phyloP scores from a whole-genome alignment of 1,140 invertebrate species.

The Rhynchophorus ferrugineus region DNA sequence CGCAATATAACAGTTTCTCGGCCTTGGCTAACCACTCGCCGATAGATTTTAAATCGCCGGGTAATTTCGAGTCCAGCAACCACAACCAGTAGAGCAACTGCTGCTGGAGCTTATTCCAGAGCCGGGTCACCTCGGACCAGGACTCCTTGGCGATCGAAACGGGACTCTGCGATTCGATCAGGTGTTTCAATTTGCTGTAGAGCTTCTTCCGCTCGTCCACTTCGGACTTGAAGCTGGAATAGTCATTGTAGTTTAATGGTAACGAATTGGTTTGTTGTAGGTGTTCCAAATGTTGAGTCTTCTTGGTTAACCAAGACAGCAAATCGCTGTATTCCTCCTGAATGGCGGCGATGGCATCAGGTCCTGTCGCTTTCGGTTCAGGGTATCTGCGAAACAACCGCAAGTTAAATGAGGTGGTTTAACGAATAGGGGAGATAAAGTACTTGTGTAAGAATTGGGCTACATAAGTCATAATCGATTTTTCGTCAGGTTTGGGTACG shows the following conservation, averaged over 20 bases:
- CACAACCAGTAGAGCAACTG: conserved; percentile 78
- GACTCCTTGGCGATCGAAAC: conserved; percentile 71
- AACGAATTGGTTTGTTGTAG: conserved; percentile 57
- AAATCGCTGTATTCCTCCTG: conserved; percentile 75
- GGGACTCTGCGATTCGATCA: conserved; percentile 69
- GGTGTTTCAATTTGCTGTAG: conserved; percentile 64
- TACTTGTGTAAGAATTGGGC: conserved; percentile 92
- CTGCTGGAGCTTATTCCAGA: conserved; percentile 70
- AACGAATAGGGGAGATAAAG: neutral
- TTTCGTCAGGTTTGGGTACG: conserved; percentile 93
- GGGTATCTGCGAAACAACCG: conserved; percentile 53
- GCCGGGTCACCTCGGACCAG: conserved; percentile 65
- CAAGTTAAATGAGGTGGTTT: neutral
- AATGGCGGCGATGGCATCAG: conserved; percentile 63
- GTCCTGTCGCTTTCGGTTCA: conserved; percentile 62
- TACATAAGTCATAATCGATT: conserved; percentile 99
- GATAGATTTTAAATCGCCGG: conserved; percentile 73
- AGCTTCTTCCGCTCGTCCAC: conserved; percentile 57
- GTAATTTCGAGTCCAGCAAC: conserved; percentile 73
- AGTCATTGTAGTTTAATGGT: conserved; percentile 61
- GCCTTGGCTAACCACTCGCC: conserved; percentile 86
- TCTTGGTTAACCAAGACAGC: conserved; percentile 71
- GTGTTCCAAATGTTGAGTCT: conserved; percentile 62
- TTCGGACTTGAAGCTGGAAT: conserved; percentile 60
- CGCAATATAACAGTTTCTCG: conserved; percentile 72